Percentiles rank a stretch among this genome's conserved stretches.
These are phyloP conservation scores for Bursaphelenchus okinawaensis DNA, from an alignment of 2,888 invertebrate species.

Conservation along the genomic window DNA sequence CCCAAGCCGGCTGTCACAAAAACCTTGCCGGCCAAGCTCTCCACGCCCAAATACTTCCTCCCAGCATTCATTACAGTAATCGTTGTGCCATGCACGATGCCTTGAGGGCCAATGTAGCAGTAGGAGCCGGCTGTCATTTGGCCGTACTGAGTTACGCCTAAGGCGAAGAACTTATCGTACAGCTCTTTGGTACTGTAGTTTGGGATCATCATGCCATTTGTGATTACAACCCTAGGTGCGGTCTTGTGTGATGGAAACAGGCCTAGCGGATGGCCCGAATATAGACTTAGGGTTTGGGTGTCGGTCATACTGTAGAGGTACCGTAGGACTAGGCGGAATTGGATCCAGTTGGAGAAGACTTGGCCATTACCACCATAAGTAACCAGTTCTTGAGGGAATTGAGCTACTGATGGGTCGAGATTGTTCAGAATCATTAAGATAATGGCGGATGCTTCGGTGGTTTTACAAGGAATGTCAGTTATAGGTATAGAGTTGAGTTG, in stretches of 20 bases:
- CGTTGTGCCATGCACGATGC: constrained; percentile 68
- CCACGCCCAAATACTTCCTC: constrained; percentile 62
- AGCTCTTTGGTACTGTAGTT: constrained; percentile 64
- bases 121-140: constrained; percentile 68
- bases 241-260: constrained; percentile 62
- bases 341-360: constrained; percentile 67
- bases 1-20: constrained; percentile 66
- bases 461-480: constrained; percentile 38
- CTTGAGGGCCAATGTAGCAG: constrained; percentile 68
- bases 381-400: constrained; percentile 66
- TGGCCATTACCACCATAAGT: constrained; percentile 69
- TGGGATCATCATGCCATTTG: constrained; percentile 67
- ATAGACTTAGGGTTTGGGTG: constrained; percentile 65
- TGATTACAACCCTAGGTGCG: constrained; percentile 64
- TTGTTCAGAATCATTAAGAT: constrained; percentile 68
- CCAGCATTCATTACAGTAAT: constrained; percentile 66
- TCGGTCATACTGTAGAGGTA: constrained; percentile 64
- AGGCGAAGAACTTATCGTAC: constrained; percentile 65
- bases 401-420: constrained; percentile 65
- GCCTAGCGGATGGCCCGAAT: constrained; percentile 66
- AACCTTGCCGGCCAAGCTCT: constrained; percentile 63
- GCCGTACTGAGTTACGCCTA: constrained; percentile 66
- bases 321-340: constrained; percentile 65
- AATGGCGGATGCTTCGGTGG: constrained; percentile 62
- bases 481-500: constrained; percentile 36